Evolutionary conservation across 2,113 vertebrate species (phyloP), one percentile per base, ranked within the genome.

Genomic region (Agelaius phoeniceus): DNA sequence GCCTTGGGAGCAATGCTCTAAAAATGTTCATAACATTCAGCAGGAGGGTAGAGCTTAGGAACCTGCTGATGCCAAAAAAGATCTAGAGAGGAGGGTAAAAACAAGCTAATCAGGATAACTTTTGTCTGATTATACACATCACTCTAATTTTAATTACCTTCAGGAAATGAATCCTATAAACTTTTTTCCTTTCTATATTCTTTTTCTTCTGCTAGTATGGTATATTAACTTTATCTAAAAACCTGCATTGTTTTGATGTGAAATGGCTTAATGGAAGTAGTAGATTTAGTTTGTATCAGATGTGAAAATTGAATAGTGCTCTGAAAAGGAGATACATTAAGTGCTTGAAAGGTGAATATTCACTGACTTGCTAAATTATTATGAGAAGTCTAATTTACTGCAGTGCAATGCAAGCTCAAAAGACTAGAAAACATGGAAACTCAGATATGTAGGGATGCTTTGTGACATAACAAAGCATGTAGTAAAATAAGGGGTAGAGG

Each of bases 401-500:
- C n/a, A 43, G 13, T 58, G 31, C 46, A 75, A 37, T 81, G 75
- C 18, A 51, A 31, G 30, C 52, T 81, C 48, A 49, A 17, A 89
- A 78, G 52, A 78, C 17, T 48, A 57, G 63, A 57, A 69, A 55
- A 31, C 6, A 2, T 10, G 12, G 9, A 71, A 77, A 55, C 4
- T 59, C 55, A 27, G 46, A 24, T 66, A 46, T 33, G 13, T 48
- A 22, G 35, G n/a, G n/a, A 46, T 76, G 48, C 35, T 51, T 62
- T 6, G 26, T 80, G 28, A 23, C 2, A 1, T 48, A 41, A 72
- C 11, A 79, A 88, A 89, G 12, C 14, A 6, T 2, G 7, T 18
- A 58, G 13, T 49, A 22, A 75, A 63, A 39, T 15, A 10, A 4
- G 4, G 1, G 7, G 0, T 39, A 21, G 27, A 3, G 13, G 23